Evolutionary conservation across 2,797 vertebrate species (phyloP), one percentile per base, ranked within the genome.

Genomic region (Micropoecilia bifurca): DNA sequence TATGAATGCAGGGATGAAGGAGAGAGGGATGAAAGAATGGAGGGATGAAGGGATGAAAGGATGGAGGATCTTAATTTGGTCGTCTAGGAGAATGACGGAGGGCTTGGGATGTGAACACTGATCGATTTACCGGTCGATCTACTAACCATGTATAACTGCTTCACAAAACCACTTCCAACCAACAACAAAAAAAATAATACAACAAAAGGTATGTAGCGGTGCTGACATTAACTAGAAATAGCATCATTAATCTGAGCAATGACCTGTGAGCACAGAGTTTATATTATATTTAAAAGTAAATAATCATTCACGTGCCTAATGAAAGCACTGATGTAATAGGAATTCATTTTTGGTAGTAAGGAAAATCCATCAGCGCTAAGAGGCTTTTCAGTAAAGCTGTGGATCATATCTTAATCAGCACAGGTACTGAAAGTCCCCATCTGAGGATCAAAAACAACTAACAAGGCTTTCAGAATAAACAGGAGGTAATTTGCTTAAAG

Each of bases 401-500:
- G n/a, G 59, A 57, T 73, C 36, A 59, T 16, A 30, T 80, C 41
- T 63, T 33, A 25, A 68, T 76, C 39, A 59, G 28, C 28, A 39
- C 71, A 61, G 25, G 57, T 3, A 43, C 2, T 48, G 68, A 53
- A 77, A 50, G 33, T 6, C 63, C 69, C 72, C 63, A 0, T 6
- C 2, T 59, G 36, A 77, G 77, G 71, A 59, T 75, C 1, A 33
- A 36, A 30, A 20, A 8, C 43, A 25, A 81, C 47, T 73, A 79
- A 83, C 61, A 57, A 83, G 71, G 47, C 72, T 81, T 83, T 80
- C 14, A 68, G 59, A 43, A 43, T 66, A 43, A 79, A 53, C 22
- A 18, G 0, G 18, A 71, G 55, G 1, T 78, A 8, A 81, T 75
- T 71, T 83, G 46, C 82, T 5, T n/a, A 28, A 53, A 78, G 73